Evolutionary conservation across 2,888 invertebrate species (phyloP).

Genomic region (Furcula furcula): DNA sequence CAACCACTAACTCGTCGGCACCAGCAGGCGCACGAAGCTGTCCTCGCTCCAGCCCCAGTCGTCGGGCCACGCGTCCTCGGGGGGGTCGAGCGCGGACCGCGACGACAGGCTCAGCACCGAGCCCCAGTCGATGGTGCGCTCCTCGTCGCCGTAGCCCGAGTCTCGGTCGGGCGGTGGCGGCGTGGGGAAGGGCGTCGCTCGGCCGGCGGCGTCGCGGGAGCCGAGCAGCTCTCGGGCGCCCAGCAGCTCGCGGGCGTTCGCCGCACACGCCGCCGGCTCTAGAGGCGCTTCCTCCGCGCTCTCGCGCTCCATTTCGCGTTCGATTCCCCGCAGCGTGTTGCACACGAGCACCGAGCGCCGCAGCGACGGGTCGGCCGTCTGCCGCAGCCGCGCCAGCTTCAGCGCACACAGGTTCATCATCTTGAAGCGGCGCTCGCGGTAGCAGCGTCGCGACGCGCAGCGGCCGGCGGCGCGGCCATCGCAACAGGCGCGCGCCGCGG

Average conservation of each 20-base stretch:
- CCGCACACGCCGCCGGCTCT: slow-evolving; percentile 71
- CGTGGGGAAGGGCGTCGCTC: slow-evolving; percentile 87
- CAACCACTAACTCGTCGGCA: slow-evolving; percentile 85
- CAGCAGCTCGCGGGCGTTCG: slow-evolving; percentile 64
- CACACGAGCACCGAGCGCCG: slow-evolving; percentile 95
- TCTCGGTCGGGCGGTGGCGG: slow-evolving; percentile 83
- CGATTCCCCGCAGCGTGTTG: slow-evolving; percentile 94
- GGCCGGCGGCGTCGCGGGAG: slow-evolving; percentile 77
- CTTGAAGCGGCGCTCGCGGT: slow-evolving; percentile 92
- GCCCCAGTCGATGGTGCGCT: slow-evolving; percentile 95
- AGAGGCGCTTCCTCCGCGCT: slow-evolving; percentile 80
- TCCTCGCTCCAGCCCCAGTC: slow-evolving; percentile 85
- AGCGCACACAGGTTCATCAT: slow-evolving; percentile 96
- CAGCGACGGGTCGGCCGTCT: slow-evolving; percentile 94
- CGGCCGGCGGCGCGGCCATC: slow-evolving; percentile 87
- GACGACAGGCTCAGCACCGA: slow-evolving; percentile 93
- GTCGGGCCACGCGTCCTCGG: slow-evolving; percentile 89
- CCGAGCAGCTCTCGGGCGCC: slow-evolving; percentile 83
- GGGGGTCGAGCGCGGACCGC: slow-evolving; percentile 91
- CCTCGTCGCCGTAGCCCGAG: slow-evolving; percentile 90
- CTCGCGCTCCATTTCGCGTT: slow-evolving; percentile 92
- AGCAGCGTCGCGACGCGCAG: slow-evolving; percentile 91
- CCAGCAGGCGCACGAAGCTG: slow-evolving; percentile 87
- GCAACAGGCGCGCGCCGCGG: slow-evolving; percentile 89
- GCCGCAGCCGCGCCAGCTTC: slow-evolving; percentile 93